Conservation (phyloP, 2,888 invertebrate genomes). For the Zelleria hepariella region DNA sequence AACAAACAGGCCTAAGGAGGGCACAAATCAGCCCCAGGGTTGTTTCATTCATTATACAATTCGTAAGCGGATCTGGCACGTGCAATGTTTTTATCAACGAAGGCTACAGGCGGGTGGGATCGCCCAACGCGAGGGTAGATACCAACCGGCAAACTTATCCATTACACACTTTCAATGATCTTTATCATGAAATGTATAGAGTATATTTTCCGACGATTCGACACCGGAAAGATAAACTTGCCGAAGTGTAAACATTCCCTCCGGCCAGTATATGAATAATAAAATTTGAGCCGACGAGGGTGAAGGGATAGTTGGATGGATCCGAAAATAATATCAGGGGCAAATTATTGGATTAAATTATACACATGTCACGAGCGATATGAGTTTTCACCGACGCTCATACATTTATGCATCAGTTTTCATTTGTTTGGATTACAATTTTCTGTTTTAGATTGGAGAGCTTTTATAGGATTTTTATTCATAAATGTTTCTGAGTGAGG, state of each 20-base stretch:
- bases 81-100: slow-evolving; percentile 61
- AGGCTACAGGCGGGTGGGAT: slow-evolving; percentile 17
- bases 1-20: slow-evolving; percentile 39
- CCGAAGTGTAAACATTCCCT: slow-evolving; percentile 40
- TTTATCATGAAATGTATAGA: neutral
- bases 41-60: slow-evolving; percentile 53
- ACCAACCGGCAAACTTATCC: neutral
- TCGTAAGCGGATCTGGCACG: slow-evolving; percentile 61
- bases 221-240: neutral
- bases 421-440: neutral
- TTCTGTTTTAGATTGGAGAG: neutral
- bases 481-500: neutral
- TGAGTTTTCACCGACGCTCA: neutral
- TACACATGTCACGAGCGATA: neutral
- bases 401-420: neutral
- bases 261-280: slow-evolving; percentile 55
- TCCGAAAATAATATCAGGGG: slow-evolving; percentile 51
- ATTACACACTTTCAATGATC: neutral
- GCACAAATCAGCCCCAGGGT: slow-evolving; percentile 19
- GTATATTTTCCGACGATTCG: neutral
- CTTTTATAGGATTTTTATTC: neutral
- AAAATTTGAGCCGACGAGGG: slow-evolving; percentile 44
- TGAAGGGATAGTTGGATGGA: slow-evolving; percentile 18
- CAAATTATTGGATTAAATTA: slow-evolving; percentile 40
- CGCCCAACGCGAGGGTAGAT: slow-evolving; percentile 24